A percentile compares a stretch with the other conserved stretches of the same genome.
Conservation (phyloP, 2,888 invertebrate genomes). For the Biston stratarius region DNA sequence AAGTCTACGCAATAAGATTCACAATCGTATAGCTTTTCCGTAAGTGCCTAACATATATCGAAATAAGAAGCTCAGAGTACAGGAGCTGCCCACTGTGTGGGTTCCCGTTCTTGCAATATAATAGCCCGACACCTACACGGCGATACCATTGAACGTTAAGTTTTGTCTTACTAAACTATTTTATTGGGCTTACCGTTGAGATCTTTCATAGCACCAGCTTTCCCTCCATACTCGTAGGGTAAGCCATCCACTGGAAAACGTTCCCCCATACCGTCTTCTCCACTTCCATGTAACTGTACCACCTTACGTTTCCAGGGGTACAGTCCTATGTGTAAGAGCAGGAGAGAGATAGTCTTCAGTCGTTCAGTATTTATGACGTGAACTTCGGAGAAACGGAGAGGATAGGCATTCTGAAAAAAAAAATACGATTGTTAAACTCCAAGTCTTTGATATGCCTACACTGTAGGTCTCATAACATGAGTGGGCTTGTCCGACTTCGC, state of each 20-base stretch:
- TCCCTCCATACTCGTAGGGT: constrained; percentile 94
- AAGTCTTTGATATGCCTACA: too few species aligned
- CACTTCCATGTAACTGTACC: constrained; percentile 67
- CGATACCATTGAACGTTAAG: background rate
- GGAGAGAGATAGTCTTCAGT: constrained; percentile 90
- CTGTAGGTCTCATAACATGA: too few species aligned
- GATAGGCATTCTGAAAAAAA: constrained; percentile 90
- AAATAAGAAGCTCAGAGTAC: too few species aligned
- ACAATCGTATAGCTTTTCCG: too few species aligned
- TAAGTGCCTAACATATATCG: too few species aligned
- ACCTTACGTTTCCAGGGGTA: constrained; percentile 79
- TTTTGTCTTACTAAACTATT: background rate
- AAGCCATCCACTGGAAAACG: constrained; percentile 90
- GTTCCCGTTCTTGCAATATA: too few species aligned
- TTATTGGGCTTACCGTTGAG: constrained; percentile 86
- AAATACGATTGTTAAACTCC: background rate
- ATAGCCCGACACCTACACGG: background rate
- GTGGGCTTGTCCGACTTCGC: too few species aligned
- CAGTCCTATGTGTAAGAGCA: constrained; percentile 77
- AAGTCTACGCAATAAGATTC: too few species aligned
- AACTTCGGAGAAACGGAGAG: constrained; percentile 93
- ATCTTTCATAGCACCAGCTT: constrained; percentile 90
- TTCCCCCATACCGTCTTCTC: constrained; percentile 77
- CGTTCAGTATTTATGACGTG: constrained; percentile 92
- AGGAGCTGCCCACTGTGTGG: too few species aligned